Evolutionary conservation across 2,113 vertebrate species (phyloP).

Genomic region (Muntiacus muntjak): DNA sequence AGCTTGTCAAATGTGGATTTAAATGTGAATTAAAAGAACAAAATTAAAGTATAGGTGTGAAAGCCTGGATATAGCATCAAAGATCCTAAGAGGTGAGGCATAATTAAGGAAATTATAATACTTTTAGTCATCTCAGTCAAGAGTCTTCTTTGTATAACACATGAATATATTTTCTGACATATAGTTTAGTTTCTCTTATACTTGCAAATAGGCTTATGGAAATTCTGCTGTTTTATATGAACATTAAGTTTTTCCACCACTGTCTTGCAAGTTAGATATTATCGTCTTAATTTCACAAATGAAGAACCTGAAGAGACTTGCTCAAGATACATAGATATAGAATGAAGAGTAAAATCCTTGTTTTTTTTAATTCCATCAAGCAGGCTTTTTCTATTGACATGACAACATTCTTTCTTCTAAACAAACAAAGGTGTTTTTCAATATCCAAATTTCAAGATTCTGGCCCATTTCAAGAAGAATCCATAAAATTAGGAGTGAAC

Average conservation of each 20-base stretch:
- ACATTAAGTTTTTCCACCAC: background rate
- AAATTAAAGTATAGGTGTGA: conserved; percentile 29
- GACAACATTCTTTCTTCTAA: background rate
- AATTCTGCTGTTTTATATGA: background rate
- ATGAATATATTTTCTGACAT: conserved; percentile 30
- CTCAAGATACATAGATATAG: background rate
- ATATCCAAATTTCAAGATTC: background rate
- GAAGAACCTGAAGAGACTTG: background rate
- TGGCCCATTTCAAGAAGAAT: background rate
- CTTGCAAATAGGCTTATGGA: background rate
- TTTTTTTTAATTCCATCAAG: background rate
- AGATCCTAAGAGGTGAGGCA: background rate
- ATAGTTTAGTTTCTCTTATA: background rate
- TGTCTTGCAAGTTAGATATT: background rate
- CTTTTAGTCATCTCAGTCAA: conserved; percentile 22
- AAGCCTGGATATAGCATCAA: conserved; percentile 29
- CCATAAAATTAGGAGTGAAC: background rate
- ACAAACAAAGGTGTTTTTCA: background rate
- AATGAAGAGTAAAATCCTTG: background rate
- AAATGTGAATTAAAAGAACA: conserved; percentile 21
- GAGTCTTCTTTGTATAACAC: conserved; percentile 1
- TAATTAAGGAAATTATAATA: conserved; percentile 53
- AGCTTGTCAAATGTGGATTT: background rate
- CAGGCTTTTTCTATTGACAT: background rate
- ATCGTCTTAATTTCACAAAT: background rate